A percentile compares a stretch with the other conserved stretches of the same genome.
Evolutionary conservation across 2,888 invertebrate genomes (phyloP).

Genomic region (Oxycera nigricornis): DNA sequence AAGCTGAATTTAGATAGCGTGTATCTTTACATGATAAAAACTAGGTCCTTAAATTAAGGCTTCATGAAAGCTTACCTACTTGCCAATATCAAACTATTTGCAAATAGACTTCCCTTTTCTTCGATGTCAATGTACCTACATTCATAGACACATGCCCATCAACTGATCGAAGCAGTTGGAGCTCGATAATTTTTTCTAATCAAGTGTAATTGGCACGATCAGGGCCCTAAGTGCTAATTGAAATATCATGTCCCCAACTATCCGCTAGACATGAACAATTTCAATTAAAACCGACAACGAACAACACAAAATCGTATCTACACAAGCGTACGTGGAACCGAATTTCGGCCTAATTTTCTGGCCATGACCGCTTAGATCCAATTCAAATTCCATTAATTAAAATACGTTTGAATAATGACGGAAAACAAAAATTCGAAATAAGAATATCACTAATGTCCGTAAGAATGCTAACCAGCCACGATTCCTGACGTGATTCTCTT

Average conservation of each 20-base stretch:
- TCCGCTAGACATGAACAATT: not conserved
- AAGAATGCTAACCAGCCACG: too few relatives aligned
- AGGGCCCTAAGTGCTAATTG: not conserved
- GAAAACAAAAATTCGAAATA: not conserved
- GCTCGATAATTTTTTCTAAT: not conserved
- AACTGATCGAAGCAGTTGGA: not conserved
- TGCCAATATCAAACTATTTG: too few relatives aligned
- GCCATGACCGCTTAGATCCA: not conserved
- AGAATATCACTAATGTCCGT: not conserved
- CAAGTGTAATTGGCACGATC: not conserved
- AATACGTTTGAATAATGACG: not conserved
- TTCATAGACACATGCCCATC: too few relatives aligned
- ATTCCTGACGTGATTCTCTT: not conserved
- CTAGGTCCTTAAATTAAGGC: too few relatives aligned
- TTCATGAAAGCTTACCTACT: too few relatives aligned
- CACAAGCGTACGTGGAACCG: not conserved
- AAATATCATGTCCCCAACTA: not conserved
- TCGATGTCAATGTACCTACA: too few relatives aligned
- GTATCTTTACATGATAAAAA: too few relatives aligned
- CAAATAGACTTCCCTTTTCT: too few relatives aligned
- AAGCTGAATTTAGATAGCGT: too few relatives aligned
- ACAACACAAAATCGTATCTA: too few relatives aligned
- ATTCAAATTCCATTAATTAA: slow-evolving; percentile 2
- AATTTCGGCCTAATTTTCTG: not conserved
- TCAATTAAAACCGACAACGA: not conserved